Conservation (phyloP, 2,113 vertebrate genomes). For the Brachypodius melanocephalos region DNA sequence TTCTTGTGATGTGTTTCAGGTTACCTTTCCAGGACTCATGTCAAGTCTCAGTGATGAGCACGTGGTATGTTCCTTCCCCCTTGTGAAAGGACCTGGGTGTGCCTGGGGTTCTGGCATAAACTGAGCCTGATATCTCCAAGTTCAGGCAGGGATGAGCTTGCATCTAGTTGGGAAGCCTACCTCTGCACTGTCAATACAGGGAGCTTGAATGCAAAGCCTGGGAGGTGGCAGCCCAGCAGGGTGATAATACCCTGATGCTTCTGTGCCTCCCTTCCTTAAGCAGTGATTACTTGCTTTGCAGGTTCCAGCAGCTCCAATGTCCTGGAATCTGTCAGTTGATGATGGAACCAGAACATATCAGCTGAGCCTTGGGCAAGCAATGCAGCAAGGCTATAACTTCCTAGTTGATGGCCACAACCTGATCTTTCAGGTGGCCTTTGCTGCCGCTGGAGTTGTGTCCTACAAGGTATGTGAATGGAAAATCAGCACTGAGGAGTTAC, state of each 20-base stretch:
- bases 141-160: not conserved
- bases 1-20: conserved; percentile 37
- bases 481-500: too few relatives aligned
- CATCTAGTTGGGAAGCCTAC: not conserved
- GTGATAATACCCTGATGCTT: not conserved
- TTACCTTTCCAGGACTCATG: conserved; percentile 48
- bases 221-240: not conserved
- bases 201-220: not conserved
- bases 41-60: conserved; percentile 15
- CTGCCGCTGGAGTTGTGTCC: conserved; percentile 64
- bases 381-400: conserved; percentile 60
- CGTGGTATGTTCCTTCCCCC: conserved; percentile 42
- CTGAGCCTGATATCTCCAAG: not conserved
- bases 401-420: conserved; percentile 23
- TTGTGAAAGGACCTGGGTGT: not conserved
- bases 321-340: conserved; percentile 62
- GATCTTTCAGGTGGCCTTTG: conserved; percentile 39
- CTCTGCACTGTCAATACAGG: fast-evolving
- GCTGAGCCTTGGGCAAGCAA: conserved; percentile 49
- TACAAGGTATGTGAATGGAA: conserved; percentile 50
- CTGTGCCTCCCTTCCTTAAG: not conserved
- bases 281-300: not conserved
- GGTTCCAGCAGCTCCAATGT: not conserved
- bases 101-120: fast-evolving
- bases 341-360: not conserved